A percentile compares a stretch with the other conserved stretches of the same genome.
Conservation (phyloP, 2,113 vertebrate species). For the Crypturellus undulatus region DNA sequence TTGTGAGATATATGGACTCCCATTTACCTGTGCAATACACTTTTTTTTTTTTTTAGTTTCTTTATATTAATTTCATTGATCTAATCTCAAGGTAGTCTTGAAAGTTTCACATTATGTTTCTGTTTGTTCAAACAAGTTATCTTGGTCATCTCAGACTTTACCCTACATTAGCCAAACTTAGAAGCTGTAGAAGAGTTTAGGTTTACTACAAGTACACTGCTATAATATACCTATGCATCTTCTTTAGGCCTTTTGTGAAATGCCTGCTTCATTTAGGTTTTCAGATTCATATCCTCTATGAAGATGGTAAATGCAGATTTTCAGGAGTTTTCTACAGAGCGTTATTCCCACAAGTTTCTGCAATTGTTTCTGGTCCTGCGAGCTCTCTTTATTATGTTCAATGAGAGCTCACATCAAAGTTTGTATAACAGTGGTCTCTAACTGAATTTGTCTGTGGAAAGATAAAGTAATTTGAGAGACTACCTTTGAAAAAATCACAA, state of each 20-base stretch:
- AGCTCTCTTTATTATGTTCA: not conserved
- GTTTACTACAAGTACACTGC: not conserved
- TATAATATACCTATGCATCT: not conserved
- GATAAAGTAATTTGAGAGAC: not conserved
- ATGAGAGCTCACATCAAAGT: not conserved
- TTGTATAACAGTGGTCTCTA: not conserved
- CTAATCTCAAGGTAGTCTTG: not conserved
- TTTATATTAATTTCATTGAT: not conserved
- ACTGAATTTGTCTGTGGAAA: not conserved
- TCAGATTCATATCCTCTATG: not conserved
- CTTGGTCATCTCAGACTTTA: not conserved
- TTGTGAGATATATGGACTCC: not conserved
- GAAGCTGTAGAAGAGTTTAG: not conserved
- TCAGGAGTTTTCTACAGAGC: not conserved
- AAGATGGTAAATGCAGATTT: rapidly evolving
- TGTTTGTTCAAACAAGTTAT: not conserved
- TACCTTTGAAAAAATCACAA: not conserved
- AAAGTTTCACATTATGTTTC: not conserved
- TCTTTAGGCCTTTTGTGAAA: not conserved
- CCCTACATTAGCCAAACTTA: not conserved
- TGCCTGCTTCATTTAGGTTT: not conserved
- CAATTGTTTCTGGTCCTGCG: not conserved
- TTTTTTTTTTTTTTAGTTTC: rapidly evolving
- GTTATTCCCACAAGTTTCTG: not conserved
- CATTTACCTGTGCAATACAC: not conserved